A percentile compares a stretch with the other conserved stretches of the same genome.
Conservation (phyloP, 2,797 vertebrate species). For the Taeniopygia guttata region DNA sequence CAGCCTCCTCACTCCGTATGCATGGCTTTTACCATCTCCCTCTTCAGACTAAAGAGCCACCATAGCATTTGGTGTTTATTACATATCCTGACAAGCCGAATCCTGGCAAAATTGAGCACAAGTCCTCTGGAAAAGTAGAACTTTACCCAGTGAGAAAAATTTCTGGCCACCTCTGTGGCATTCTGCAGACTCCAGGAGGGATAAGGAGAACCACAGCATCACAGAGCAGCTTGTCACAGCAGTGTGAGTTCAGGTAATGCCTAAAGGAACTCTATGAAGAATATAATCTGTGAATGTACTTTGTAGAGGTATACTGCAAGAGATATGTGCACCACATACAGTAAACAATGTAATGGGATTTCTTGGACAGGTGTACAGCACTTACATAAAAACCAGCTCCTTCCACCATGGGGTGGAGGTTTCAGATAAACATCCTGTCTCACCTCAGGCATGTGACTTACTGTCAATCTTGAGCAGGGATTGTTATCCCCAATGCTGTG, state of each 20-base stretch:
- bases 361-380: not conserved
- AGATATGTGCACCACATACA: not conserved
- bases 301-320: not conserved
- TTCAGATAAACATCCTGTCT: not conserved
- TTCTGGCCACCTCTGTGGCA: not conserved
- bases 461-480: not conserved
- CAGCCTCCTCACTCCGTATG: not conserved
- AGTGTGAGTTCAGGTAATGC: not conserved
- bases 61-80: not conserved
- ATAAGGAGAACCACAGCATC: not conserved
- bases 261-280: not conserved
- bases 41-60: not conserved
- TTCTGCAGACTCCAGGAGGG: not conserved
- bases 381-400: not conserved
- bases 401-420: not conserved
- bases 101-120: not conserved
- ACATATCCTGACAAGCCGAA: not conserved
- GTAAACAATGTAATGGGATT: not conserved
- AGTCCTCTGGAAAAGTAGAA: not conserved
- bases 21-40: not conserved
- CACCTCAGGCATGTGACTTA: not conserved
- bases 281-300: not conserved
- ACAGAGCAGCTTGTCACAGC: not conserved
- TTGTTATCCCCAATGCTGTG: not conserved
- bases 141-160: not conserved